Percentiles rank a stretch among this genome's conserved stretches.
Evolutionary conservation across 2,888 invertebrate genomes (phyloP).

Genomic region (Heliothis peltigera): DNA sequence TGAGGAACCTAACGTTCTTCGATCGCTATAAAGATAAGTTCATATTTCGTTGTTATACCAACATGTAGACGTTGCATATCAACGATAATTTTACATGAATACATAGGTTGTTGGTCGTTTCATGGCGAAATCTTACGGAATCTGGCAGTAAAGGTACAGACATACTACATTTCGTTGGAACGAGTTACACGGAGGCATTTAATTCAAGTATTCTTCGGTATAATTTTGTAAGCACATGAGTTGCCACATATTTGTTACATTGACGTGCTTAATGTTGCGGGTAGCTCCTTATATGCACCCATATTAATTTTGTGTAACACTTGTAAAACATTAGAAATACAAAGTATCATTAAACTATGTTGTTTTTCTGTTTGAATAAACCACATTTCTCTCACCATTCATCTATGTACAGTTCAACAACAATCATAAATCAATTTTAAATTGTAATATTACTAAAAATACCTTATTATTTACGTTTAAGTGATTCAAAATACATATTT

Average conservation of each 20-base stretch:
- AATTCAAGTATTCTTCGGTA: constrained; percentile 53
- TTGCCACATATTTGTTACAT: constrained; percentile 44
- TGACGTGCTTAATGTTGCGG: constrained; percentile 58
- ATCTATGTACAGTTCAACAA: too few relatives aligned
- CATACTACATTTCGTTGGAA: constrained; percentile 36
- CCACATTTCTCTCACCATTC: neutral
- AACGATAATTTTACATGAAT: constrained; percentile 60
- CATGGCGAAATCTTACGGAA: constrained; percentile 56
- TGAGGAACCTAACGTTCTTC: constrained; percentile 26
- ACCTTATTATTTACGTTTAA: too few relatives aligned
- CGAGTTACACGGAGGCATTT: constrained; percentile 50
- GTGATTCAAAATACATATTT: too few relatives aligned
- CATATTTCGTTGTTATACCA: constrained; percentile 59
- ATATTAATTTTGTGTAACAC: constrained; percentile 20
- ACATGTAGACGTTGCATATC: constrained; percentile 47
- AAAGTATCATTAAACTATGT: constrained; percentile 17
- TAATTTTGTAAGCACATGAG: constrained; percentile 51
- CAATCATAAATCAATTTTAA: neutral
- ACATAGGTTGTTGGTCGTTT: constrained; percentile 35
- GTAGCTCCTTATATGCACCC: constrained; percentile 13
- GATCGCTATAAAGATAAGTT: constrained; percentile 63
- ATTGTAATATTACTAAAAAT: too few relatives aligned
- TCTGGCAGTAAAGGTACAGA: constrained; percentile 42
- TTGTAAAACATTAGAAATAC: constrained; percentile 15
- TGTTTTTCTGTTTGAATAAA: constrained; percentile 20